Base-by-base conservation (phyloP, 2,797 vertebrate species). In the Siniperca obscura region DNA sequence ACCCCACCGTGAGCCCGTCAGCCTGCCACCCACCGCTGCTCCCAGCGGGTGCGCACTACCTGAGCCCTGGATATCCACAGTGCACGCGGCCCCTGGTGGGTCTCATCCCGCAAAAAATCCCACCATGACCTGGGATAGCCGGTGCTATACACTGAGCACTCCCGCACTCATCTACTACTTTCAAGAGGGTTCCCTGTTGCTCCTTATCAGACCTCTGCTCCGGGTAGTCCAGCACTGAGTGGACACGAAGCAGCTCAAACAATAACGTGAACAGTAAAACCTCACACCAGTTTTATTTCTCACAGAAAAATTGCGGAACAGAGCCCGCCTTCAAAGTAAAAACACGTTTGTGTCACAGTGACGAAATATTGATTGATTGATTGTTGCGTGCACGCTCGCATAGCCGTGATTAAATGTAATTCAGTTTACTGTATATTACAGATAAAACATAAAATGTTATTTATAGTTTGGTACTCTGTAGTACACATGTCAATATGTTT, bases 71-170 rank as follows among this genome's bases (percentile, higher is more conserved):
- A 62, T 74, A 22, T 81, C 30, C 76, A 86, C 75, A 7, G 59
- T 22, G 83, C 42, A 56, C 78, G 17, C 68, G 17, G 79, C 52
- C 62, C 34, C 70, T 5, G 76, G 68, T 50, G 76, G 62, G 40
- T 87, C 77, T 89, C 91, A 91, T 90, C 87, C 80, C 71, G 74
- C 52, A 46, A 74, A 65, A 76, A 76, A 38, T 52, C 59, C 65
- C 69, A 53, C 52, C 12, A 61, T 64, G 40, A 70, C 62, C 70
- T 4, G 44, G 11, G 16, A 9, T 5, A 21, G 48, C 59, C 46
- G 77, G 40, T 44, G 16, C 46, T 48, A 62, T 40, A 12, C 55
- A 12, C 42, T 3, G 38, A 48, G 14, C 34, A 5, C 46, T 40
- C 17, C 59, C 2, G 4, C 30, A 30, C 9, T 21, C 69, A 65